Conservation (phyloP, 2,888 invertebrate genomes). For the Chrysolina oricalcia region DNA sequence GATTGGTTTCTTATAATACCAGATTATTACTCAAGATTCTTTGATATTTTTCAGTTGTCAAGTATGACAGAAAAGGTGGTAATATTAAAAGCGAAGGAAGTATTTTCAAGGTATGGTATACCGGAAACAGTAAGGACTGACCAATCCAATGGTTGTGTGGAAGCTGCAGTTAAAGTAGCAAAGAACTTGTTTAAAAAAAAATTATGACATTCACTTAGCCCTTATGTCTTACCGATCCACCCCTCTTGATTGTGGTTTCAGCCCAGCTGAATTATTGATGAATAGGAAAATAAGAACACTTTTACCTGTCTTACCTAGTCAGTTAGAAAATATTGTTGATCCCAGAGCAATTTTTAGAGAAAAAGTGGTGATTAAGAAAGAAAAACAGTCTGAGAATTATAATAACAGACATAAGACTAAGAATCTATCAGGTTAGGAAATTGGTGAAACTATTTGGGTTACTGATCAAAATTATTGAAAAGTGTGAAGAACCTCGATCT, state of each 20-base stretch:
- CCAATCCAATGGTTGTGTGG: conserved; percentile 44
- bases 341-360: neutral
- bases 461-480: conserved; percentile 9
- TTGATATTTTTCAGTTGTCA: conserved; percentile 47
- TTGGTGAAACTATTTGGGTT: conserved; percentile 2
- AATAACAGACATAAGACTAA: conserved; percentile 6
- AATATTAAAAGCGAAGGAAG: conserved; percentile 47
- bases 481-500: no score
- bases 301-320: conserved; percentile 21
- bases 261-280: conserved; percentile 27
- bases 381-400: neutral
- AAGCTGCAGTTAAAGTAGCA: conserved; percentile 39
- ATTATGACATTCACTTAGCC: conserved; percentile 35
- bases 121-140: conserved; percentile 44
- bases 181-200: conserved; percentile 36
- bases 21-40: conserved; percentile 52
- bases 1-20: conserved; percentile 41
- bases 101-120: conserved; percentile 53
- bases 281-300: conserved; percentile 7
- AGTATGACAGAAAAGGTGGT: conserved; percentile 38
- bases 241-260: conserved; percentile 36
- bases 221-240: conserved; percentile 38
- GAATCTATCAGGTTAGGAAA: neutral
- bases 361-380: neutral
- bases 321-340: neutral